Percentiles rank a stretch among this genome's conserved stretches.
Evolutionary conservation across 2,113 vertebrate species (phyloP).

Genomic region (rabbit (Oryctolagus cuniculus)): DNA sequence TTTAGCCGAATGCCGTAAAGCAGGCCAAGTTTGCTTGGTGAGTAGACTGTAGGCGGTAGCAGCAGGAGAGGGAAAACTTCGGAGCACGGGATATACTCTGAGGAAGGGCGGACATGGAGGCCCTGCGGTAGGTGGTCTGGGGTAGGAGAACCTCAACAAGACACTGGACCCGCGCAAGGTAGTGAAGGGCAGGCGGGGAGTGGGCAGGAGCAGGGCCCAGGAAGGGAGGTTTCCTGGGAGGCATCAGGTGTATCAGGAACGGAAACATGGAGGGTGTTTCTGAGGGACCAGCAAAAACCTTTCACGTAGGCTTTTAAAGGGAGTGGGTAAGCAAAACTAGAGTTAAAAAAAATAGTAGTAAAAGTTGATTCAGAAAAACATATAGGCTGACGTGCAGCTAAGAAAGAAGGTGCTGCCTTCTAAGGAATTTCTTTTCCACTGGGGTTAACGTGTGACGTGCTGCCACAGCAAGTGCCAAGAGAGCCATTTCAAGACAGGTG

Average conservation of each 20-base stretch:
- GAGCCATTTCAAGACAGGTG: neutral
- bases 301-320: neutral
- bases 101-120: neutral
- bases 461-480: constrained; percentile 77
- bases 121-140: neutral
- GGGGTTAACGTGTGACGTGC: constrained; percentile 62
- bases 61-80: neutral
- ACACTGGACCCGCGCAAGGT: neutral
- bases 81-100: accelerated
- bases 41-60: accelerated
- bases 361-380: neutral
- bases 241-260: accelerated
- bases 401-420: constrained; percentile 58
- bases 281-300: neutral
- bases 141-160: neutral
- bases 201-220: neutral
- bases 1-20: neutral
- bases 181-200: neutral
- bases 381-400: neutral
- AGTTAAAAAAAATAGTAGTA: constrained; percentile 6
- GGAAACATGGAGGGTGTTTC: neutral
- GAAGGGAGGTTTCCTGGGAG: too few relatives aligned
- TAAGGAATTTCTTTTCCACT: constrained; percentile 37
- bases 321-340: neutral
- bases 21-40: neutral